phyloP scores from a whole-genome alignment of 2,888 invertebrate species.

The Acleris laterana region DNA sequence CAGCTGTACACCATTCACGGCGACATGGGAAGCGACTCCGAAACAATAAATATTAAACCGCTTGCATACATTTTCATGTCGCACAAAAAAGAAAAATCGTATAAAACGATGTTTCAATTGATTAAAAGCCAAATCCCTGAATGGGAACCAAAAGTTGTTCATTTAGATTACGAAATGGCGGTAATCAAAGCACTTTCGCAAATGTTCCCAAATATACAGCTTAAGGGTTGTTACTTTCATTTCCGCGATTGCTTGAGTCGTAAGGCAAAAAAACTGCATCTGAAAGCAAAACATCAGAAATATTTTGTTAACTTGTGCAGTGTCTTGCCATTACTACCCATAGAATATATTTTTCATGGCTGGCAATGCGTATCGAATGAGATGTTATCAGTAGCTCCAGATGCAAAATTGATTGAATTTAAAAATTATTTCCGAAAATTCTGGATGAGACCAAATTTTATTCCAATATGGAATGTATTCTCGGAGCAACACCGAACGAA shows the following conservation, averaged over 20 bases:
- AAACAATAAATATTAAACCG: constrained; percentile 2
- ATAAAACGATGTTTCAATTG: constrained; percentile 12
- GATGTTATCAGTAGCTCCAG: no score
- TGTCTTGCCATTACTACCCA: not conserved
- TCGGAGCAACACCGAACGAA: no score
- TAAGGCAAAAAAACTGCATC: no score
- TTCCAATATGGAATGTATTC: no score
- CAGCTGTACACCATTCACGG: constrained; percentile 11
- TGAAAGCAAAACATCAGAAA: no score
- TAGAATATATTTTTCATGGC: not conserved
- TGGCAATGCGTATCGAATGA: not conserved
- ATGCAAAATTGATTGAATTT: no score
- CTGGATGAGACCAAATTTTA: no score
- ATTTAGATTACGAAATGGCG: constrained; percentile 11
- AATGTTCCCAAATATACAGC: constrained; percentile 7
- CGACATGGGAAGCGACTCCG: constrained; percentile 4
- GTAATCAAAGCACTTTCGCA: constrained; percentile 13
- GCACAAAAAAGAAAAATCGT: constrained; percentile 6
- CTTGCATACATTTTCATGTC: constrained; percentile 11
- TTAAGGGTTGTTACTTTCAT: constrained; percentile 1
- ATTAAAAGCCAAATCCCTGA: constrained; percentile 16
- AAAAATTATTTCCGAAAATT: no score
- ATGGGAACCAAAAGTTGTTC: constrained; percentile 7
- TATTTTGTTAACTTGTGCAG: no score
- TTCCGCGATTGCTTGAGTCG: not conserved